A percentile compares a stretch with the other conserved stretches of the same genome.
Evolutionary conservation across 2,113 vertebrate genomes (phyloP).

Genomic region (Thinocorus orbignyianus): DNA sequence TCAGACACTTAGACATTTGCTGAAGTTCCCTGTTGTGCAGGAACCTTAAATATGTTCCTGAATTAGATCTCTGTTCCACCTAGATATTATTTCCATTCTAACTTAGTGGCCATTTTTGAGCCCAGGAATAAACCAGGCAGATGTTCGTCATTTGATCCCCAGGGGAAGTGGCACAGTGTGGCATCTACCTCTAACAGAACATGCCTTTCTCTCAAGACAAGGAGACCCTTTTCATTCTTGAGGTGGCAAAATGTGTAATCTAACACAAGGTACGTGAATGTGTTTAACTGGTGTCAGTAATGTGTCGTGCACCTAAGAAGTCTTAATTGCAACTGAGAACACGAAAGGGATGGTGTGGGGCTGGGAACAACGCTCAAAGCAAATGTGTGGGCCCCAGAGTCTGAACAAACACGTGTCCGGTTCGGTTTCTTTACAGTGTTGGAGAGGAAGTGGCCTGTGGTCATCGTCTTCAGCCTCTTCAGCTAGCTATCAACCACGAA

Average conservation of each 20-base stretch:
- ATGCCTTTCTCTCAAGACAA: neutral
- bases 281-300: neutral
- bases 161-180: neutral
- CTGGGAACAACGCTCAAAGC: neutral
- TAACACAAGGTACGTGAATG: neutral
- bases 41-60: neutral
- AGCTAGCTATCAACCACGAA: neutral
- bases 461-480: neutral
- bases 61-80: neutral
- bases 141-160: accelerated
- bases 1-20: neutral
- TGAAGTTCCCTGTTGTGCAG: neutral
- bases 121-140: accelerated
- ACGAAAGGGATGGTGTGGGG: neutral
- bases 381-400: neutral
- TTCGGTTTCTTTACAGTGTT: neutral
- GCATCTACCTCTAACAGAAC: accelerated
- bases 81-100: neutral
- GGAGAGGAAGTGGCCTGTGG: neutral
- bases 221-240: neutral
- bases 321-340: neutral
- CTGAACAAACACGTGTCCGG: neutral
- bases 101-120: neutral
- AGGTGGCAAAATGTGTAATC: neutral
- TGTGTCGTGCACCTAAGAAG: neutral